These are phyloP conservation scores for Thomomys bottae DNA, from an alignment of 2,113 vertebrate genomes.

Conservation along the genomic window DNA sequence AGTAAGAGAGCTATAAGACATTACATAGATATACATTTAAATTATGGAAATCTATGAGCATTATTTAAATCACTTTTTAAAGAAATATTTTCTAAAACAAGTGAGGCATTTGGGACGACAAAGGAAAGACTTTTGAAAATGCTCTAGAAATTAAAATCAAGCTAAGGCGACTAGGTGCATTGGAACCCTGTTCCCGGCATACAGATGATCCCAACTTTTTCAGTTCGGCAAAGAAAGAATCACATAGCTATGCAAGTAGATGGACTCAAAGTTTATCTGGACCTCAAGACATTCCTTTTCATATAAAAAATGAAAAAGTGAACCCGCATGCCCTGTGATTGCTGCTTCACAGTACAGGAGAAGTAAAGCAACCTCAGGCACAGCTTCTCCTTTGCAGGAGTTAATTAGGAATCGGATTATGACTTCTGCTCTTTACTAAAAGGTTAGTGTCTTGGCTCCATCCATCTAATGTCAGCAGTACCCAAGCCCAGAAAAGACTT, in stretches of 20 bases:
- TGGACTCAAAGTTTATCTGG: background rate
- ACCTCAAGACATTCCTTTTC: constrained; percentile 40
- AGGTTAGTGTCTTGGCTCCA: background rate
- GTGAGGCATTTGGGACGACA: background rate
- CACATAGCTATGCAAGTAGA: constrained; percentile 51
- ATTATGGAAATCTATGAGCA: background rate
- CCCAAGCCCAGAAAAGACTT: background rate
- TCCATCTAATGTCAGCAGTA: background rate
- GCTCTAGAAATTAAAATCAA: background rate
- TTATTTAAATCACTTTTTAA: constrained; percentile 1
- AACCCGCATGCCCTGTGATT: constrained; percentile 34
- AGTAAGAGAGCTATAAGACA: background rate
- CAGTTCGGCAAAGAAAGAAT: constrained; percentile 43
- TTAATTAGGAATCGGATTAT: background rate
- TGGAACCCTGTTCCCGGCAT: background rate
- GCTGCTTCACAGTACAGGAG: background rate
- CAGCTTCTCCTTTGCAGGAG: background rate
- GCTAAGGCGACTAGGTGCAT: background rate
- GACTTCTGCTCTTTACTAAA: background rate
- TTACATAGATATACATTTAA: constrained; percentile 9
- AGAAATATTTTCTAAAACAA: constrained; percentile 38
- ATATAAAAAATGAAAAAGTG: background rate
- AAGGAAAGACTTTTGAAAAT: background rate
- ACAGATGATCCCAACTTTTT: background rate
- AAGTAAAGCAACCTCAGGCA: background rate